A percentile compares a stretch with the other conserved stretches of the same genome.
Conservation (phyloP, 2,113 vertebrate genomes). For the Prionailurus viverrinus region DNA sequence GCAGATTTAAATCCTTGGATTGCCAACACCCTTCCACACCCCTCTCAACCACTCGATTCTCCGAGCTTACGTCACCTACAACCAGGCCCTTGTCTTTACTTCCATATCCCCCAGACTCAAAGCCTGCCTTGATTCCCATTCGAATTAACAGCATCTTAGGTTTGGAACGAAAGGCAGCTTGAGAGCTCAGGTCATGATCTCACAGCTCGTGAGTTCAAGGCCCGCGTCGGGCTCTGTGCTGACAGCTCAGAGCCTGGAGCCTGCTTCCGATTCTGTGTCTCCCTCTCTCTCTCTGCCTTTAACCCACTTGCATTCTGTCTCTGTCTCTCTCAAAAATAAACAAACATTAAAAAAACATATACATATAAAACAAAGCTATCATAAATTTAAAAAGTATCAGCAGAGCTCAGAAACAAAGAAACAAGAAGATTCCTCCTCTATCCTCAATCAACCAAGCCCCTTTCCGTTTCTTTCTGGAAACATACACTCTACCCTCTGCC, state of each 20-base stretch:
- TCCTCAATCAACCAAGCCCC: neutral
- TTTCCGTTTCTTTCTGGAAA: neutral
- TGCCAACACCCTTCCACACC: neutral
- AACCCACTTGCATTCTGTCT: too few relatives aligned
- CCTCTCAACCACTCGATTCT: neutral
- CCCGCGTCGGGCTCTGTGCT: too few relatives aligned
- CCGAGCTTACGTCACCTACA: neutral
- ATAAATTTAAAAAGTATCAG: neutral
- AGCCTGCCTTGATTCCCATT: neutral
- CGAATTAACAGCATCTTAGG: neutral
- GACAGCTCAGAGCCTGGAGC: too few relatives aligned
- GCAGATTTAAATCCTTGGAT: neutral
- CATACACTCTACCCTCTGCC: neutral
- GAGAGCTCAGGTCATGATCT: too few relatives aligned
- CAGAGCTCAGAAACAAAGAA: neutral
- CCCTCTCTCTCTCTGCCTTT: too few relatives aligned
- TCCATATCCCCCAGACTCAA: neutral
- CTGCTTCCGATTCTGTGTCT: too few relatives aligned
- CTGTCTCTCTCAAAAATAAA: too few relatives aligned
- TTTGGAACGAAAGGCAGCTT: neutral
- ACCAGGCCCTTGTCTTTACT: neutral
- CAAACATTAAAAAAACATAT: too few relatives aligned
- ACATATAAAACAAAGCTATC: neutral
- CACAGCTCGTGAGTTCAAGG: too few relatives aligned
- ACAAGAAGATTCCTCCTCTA: neutral